Evolutionary conservation across 1,140 invertebrate genomes (phyloP).

Genomic region (Chionoecetes opilio): DNA sequence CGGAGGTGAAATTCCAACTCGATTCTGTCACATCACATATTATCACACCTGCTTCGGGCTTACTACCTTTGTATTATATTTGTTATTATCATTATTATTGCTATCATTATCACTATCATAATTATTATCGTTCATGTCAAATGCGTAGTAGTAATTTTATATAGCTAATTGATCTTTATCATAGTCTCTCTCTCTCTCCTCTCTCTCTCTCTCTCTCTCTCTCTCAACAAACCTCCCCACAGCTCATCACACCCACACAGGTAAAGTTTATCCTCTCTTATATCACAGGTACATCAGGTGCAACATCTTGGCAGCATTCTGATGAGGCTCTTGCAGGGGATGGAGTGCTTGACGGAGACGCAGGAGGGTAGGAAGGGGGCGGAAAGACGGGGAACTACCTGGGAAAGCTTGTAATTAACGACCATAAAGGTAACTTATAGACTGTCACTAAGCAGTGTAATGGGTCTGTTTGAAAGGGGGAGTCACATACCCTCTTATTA

Average conservation of each 20-base stretch:
- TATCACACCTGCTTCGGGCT: too few species aligned
- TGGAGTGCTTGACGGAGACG: not conserved
- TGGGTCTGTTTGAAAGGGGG: constrained; percentile 36
- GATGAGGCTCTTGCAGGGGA: not conserved
- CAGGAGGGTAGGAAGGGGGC: not conserved
- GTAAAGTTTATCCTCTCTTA: not conserved
- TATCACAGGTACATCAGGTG: not conserved
- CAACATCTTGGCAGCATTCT: not conserved
- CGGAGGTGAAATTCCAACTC: too few species aligned
- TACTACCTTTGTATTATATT: not conserved
- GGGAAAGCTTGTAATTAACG: constrained; percentile 42
- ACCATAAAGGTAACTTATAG: constrained; percentile 55
- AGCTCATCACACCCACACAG: not conserved
- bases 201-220: not conserved
- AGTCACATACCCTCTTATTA: constrained; percentile 27
- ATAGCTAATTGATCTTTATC: not conserved
- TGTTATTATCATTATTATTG: not conserved
- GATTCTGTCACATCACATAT: too few species aligned
- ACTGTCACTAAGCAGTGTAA: constrained; percentile 57
- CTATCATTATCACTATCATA: not conserved
- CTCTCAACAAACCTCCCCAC: not conserved
- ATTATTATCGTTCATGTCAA: not conserved
- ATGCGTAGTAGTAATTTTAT: not conserved
- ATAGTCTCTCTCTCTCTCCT: too few species aligned
- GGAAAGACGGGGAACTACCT: not conserved